Base-by-base conservation (phyloP, 2,113 vertebrate genomes). In the Puffinus mauretanicus region DNA sequence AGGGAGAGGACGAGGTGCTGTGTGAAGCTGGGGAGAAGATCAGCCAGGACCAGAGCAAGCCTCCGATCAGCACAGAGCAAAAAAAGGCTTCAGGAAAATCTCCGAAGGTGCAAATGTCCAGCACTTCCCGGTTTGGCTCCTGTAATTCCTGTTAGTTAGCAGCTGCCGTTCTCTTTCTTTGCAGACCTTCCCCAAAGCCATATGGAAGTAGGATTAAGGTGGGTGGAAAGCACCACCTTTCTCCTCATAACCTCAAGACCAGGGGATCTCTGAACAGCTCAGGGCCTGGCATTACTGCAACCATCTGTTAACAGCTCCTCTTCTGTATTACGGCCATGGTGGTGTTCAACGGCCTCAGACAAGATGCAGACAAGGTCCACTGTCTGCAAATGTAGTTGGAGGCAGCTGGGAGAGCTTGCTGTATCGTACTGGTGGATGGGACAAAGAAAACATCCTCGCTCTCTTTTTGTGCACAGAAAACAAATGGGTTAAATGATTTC, bases 221-320 rank as follows among this genome's bases (percentile, higher is more conserved):
- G 93, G 82, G 88, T 94, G 92, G 90, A 93, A 97, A 96, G 60
- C 81, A 83, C 26, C 60, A 90, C 96, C 82, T 96, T 96, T 96
- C 87, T 96, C 90, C 67, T 92, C 47, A 15, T 94, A 73, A 90
- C 90, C 84, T 85, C 66, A 91, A 93, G 90, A 93, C 92, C 0
- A 0, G 78, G 60, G 81, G 40, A 94, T 96, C 80, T 97, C 1
- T 3, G 91, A 71, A 42, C 2, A 1, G 42, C 78, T 69, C 4
- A 3, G 13, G 58, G 44, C 18, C 87, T 94, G 78, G 62, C 61
- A 91, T 95, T 95, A 90, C 49, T 72, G 84, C 16, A 46, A 52
- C 96, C 94, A 96, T 96, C 94, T 96, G 95, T 90, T 82, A 54
- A 6, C 62, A 21, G 52, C 49, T 72, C 16, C 67, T 88, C 16